Evolutionary conservation across 2,888 invertebrate species (phyloP), one percentile per base, ranked within the genome.

Genomic region (Acholoe squamosa): DNA sequence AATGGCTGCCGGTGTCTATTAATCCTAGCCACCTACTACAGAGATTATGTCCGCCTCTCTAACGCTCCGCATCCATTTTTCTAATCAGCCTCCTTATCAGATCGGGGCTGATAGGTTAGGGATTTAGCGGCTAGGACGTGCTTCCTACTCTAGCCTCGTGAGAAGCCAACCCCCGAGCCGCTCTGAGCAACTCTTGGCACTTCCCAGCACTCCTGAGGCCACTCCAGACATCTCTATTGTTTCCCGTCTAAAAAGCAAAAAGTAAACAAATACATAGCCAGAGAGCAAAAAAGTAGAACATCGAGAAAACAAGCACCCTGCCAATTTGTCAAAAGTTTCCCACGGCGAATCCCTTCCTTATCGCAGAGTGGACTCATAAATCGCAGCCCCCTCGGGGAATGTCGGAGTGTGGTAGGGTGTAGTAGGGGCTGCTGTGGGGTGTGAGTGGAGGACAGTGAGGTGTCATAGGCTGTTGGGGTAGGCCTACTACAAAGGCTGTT

Each of bases 321-420:
- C 54, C 86, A 86, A 86, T 86, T 86, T 86, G 86, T 86, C 86
- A 86, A 86, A 86, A 56, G 86, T 80, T 86, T 86, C 54, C 86
- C 86, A 31, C 33, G 14, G 86, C 54, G 86, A 28, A 86, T 86
- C 28, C 86, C 54, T 86, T 86, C 54, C 86, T 86, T 86, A 86
- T 86, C 86, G 19, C 52, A 56, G 86, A 86, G 52, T 86, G 56
- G 86, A 86, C 56, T 86, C 86, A 86, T 86, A 86, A 86, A 86
- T 86, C 86, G 56, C 19, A 25, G 34, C 25, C 86, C 54, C 86
- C 52, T 19, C 19, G 86, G 86, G 86, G 86, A 25, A 19, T 16
- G 56, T 14, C 28, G 76, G 76, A 31, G 76, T 76, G 76, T 31
- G 76, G 19, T 28, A 31, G 28, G 76, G 76, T 76, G 31, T 19